Conservation (phyloP, 2,888 invertebrate species). For the Drosophila histrio region DNA sequence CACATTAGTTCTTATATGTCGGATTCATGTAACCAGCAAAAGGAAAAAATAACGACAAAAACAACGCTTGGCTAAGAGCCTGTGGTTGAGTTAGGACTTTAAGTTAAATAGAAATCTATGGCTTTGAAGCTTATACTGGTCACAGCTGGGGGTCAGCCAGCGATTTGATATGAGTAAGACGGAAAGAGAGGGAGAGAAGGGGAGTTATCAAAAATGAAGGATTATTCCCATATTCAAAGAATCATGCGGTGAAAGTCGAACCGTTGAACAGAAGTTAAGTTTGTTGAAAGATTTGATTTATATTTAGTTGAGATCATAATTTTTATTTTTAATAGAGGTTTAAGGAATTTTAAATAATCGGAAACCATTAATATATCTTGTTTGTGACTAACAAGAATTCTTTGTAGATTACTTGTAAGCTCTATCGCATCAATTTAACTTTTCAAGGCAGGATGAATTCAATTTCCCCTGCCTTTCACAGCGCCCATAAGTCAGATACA, state of each 20-base stretch:
- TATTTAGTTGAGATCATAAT: too few relatives aligned
- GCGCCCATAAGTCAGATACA: too few relatives aligned
- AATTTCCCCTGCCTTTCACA: neutral
- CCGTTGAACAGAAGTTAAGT: neutral
- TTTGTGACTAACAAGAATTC: too few relatives aligned
- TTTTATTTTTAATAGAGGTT: too few relatives aligned
- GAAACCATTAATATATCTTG: too few relatives aligned
- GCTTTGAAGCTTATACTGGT: constrained; percentile 62
- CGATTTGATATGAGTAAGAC: neutral
- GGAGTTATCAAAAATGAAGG: constrained; percentile 9
- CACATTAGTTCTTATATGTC: constrained; percentile 56
- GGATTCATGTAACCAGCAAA: constrained; percentile 26
- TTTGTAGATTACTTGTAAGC: too few relatives aligned
- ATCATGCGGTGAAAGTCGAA: neutral
- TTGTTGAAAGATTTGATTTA: neutral
- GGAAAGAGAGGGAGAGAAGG: neutral
- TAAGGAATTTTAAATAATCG: too few relatives aligned
- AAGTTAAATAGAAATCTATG: constrained; percentile 75
- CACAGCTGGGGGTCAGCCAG: constrained; percentile 16
- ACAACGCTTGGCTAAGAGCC: constrained; percentile 33
- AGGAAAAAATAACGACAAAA: constrained; percentile 13
- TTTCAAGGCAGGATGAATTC: neutral
- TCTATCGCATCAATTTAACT: neutral
- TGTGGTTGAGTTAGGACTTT: constrained; percentile 60
- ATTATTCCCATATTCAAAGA: neutral